phyloP scores from a whole-genome alignment of 2,797 vertebrate species.

The Halcyon chelicuti region DNA sequence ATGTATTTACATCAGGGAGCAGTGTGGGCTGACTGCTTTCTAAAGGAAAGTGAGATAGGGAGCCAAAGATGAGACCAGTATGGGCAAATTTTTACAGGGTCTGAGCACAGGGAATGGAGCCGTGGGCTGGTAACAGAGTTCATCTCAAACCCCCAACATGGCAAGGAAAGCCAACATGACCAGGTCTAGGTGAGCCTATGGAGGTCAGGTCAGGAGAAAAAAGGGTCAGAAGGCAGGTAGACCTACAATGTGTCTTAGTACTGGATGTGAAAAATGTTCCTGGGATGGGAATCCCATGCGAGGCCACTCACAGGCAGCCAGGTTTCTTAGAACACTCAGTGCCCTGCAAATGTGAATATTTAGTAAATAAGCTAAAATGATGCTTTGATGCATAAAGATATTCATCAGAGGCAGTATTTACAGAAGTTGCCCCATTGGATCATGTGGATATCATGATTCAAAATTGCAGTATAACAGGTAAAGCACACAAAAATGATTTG shows the following conservation, averaged over 20 bases:
- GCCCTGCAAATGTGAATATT: not conserved
- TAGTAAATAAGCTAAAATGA: not conserved
- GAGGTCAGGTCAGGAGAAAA: not conserved
- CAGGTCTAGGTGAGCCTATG: not conserved
- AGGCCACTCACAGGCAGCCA: not conserved
- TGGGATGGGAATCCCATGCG: not conserved
- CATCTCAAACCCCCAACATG: fast-evolving
- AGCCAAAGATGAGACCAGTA: not conserved
- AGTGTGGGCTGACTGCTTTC: not conserved
- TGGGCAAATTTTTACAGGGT: fast-evolving
- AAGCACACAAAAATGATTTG: not conserved
- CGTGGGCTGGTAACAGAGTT: not conserved
- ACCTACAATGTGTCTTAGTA: not conserved
- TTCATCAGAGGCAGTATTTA: not conserved
- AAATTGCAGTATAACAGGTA: not conserved
- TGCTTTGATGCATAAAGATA: not conserved
- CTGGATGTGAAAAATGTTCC: fast-evolving
- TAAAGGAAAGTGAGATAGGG: not conserved
- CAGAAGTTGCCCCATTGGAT: not conserved
- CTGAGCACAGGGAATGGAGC: not conserved
- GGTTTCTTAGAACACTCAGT: not conserved
- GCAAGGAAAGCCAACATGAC: not conserved
- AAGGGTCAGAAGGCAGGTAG: not conserved
- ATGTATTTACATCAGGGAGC: not conserved
- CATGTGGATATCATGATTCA: not conserved